Percentiles rank a stretch among this genome's conserved stretches.
Evolutionary conservation across 2,797 vertebrate species (phyloP).

Genomic region (Malacoctenus gilli): DNA sequence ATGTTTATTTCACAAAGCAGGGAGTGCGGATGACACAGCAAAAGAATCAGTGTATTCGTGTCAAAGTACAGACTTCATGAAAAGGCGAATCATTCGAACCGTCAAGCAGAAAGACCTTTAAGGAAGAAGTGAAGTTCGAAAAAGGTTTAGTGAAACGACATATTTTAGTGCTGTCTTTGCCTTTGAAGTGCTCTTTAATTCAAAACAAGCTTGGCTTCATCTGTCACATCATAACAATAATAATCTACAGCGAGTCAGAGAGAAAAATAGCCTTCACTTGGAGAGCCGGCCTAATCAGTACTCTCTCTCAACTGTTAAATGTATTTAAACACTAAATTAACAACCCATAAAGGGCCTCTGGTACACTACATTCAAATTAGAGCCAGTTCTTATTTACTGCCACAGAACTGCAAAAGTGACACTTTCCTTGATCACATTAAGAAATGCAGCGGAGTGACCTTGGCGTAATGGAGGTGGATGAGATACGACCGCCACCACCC

Average conservation of each 20-base stretch:
- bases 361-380: slow-evolving; percentile 82
- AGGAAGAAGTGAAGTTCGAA: slow-evolving; percentile 45
- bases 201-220: slow-evolving; percentile 59
- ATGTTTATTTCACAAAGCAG: no score
- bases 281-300: slow-evolving; percentile 74
- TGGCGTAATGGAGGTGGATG: slow-evolving; percentile 78
- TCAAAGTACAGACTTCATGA: no score
- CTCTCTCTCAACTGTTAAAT: slow-evolving; percentile 83
- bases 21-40: no score
- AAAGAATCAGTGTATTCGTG: no score
- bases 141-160: slow-evolving; percentile 41
- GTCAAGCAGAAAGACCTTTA: no score
- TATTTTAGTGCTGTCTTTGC: slow-evolving; percentile 31
- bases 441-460: slow-evolving; percentile 79
- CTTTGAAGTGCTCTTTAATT: slow-evolving; percentile 60
- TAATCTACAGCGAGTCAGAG: slow-evolving; percentile 68
- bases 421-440: slow-evolving; percentile 83
- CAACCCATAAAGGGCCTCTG: slow-evolving; percentile 83
- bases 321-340: slow-evolving; percentile 85
- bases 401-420: slow-evolving; percentile 82
- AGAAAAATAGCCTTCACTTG: slow-evolving; percentile 72
- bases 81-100: no score
- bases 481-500: slow-evolving; percentile 72
- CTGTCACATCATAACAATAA: slow-evolving; percentile 73
- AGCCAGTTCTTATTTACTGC: slow-evolving; percentile 81